Conservation (phyloP, 2,888 invertebrate genomes). For the Cerceris ruficornis region DNA sequence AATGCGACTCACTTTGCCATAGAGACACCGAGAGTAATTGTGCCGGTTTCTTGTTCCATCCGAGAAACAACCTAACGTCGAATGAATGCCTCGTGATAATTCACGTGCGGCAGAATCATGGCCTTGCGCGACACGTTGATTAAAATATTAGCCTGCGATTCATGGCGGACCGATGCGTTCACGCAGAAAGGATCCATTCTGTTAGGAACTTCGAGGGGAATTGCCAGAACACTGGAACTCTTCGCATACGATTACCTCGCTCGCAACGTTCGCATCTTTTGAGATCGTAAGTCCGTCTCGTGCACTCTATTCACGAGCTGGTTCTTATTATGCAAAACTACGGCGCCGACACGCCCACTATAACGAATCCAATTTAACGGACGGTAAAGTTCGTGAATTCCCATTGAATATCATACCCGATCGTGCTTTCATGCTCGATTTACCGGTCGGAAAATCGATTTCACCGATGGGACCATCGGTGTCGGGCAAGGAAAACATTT, state of each 20-base stretch:
- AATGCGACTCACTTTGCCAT: constrained; percentile 16
- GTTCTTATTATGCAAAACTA: constrained; percentile 57
- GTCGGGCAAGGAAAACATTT: neutral
- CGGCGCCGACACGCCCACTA: constrained; percentile 57
- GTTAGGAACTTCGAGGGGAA: neutral
- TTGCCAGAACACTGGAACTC: constrained; percentile 22
- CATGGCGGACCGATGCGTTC: neutral
- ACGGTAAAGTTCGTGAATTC: constrained; percentile 48
- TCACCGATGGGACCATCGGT: constrained; percentile 1
- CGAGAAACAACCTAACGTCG: neutral
- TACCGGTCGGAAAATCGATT: constrained; percentile 47
- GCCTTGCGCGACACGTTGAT: neutral
- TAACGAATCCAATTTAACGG: constrained; percentile 65
- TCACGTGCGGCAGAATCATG: neutral
- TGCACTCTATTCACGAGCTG: constrained; percentile 28
- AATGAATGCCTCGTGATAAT: neutral
- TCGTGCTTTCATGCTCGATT: constrained; percentile 46
- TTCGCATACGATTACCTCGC: constrained; percentile 2
- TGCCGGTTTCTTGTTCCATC: constrained; percentile 6
- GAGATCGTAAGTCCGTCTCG: constrained; percentile 30
- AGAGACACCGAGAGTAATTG: constrained; percentile 28
- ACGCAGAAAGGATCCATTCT: neutral
- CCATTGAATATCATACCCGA: constrained; percentile 28
- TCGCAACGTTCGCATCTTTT: constrained; percentile 14
- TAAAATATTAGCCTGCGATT: neutral